Conservation (phyloP, 2,113 vertebrate genomes). For the Pao palembangensis region DNA sequence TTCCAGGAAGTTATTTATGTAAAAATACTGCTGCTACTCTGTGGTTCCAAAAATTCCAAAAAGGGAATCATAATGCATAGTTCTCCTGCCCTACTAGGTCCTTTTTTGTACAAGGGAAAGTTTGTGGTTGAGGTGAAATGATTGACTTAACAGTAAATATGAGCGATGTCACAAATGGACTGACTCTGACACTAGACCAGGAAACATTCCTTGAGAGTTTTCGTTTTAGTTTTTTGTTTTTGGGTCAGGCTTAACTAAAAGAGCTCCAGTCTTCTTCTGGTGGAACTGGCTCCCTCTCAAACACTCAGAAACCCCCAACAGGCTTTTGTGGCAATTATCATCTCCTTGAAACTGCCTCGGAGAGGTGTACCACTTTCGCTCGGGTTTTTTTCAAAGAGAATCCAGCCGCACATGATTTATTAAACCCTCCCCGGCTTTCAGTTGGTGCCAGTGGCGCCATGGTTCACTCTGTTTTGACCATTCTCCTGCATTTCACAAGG, state of each 20-base stretch:
- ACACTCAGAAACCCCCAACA: constrained; percentile 6
- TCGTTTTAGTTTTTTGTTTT: neutral
- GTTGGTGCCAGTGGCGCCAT: constrained; percentile 4
- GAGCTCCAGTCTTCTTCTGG: neutral
- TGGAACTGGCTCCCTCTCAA: neutral
- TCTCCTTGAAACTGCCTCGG: constrained; percentile 26
- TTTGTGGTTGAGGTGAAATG: no score
- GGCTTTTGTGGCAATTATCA: constrained; percentile 17
- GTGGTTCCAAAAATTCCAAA: no score
- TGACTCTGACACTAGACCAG: no score
- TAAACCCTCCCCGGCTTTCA: constrained; percentile 26
- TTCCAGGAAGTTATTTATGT: no score
- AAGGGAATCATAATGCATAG: no score
- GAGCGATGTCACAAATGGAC: no score
- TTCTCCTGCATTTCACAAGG: neutral
- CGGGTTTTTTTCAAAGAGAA: constrained; percentile 26
- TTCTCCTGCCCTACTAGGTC: no score
- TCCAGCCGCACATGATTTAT: constrained; percentile 30
- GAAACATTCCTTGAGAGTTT: neutral
- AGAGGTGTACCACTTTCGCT: constrained; percentile 26
- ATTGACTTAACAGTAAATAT: no score
- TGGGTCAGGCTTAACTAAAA: neutral
- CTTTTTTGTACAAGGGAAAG: no score
- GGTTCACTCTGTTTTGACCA: neutral
- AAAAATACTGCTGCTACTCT: no score